Evolutionary conservation across 2,888 invertebrate species (phyloP), one percentile per base, ranked within the genome.

Genomic region (Ecdyonurus torrentis): DNA sequence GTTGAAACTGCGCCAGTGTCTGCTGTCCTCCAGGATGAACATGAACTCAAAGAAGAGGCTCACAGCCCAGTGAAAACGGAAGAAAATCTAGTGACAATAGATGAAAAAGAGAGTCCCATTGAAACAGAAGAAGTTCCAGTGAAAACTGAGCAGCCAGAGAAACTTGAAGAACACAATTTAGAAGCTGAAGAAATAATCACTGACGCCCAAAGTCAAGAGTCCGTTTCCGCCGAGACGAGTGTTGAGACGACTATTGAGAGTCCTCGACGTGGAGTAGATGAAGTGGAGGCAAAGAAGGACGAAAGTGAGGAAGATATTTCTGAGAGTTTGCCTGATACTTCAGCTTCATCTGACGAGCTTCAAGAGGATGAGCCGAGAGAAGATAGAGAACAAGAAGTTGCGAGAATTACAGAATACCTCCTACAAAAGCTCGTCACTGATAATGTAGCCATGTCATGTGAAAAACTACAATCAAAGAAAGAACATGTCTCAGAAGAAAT

Each of bases 211-310:
- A 63, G 63, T 23, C 23, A 59, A 24, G 19, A 20, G 23, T 62
- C 62, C 3, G 20, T 55, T 7, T 62, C 62, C 18, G 63, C 61
- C 52, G 58, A 55, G 2, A 50, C 63, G 2, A 63, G 63, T 52
- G 23, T 63, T 2, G 63, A 63, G 25, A 63, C 63, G 59, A 63
- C 63, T 5, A 63, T 63, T 23, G 63, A 63, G 23, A 63, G 59
- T 52, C 63, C 63, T 2, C 50, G 59, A 23, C 58, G 58, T 18
- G 58, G 25, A 1, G 20, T 58, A 20, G 53, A 61, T 19, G 23
- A 3, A 2, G 37, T 55, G 25, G 62, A 58, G 23, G 10, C 58
- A 5, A 25, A 59, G 22, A 59, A 59, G 5, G 59, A 63, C 7
- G 59, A 59, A 1, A 20, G 58, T 24, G 52, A n/a, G 19, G 59